Conservation (phyloP, 2,113 vertebrate species). For the Hippoglossus stenolepis region DNA sequence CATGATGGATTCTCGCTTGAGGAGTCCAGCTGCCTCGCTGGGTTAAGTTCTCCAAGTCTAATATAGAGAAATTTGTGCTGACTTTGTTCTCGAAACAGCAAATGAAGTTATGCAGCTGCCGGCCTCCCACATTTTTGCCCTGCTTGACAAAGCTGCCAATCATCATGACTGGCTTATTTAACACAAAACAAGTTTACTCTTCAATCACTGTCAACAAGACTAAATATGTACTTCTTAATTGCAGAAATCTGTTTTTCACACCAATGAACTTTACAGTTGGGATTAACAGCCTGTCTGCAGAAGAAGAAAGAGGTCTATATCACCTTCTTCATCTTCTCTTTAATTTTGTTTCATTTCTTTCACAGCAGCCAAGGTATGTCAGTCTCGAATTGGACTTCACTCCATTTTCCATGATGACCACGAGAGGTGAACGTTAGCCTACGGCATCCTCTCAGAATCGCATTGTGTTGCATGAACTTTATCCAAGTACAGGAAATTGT, state of each 20-base stretch:
- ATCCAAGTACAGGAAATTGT: slow-evolving; percentile 73
- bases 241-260: slow-evolving; percentile 20
- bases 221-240: slow-evolving; percentile 37
- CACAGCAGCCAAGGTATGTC: neutral
- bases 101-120: slow-evolving; percentile 36
- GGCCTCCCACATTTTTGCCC: slow-evolving; percentile 49
- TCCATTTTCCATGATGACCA: slow-evolving; percentile 48
- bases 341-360: neutral
- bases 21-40: neutral
- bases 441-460: slow-evolving; percentile 64
- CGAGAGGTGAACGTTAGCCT: slow-evolving; percentile 66
- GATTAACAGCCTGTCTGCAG: slow-evolving; percentile 2
- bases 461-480: slow-evolving; percentile 78
- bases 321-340: neutral
- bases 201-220: slow-evolving; percentile 34
- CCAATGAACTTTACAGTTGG: neutral
- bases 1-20: neutral
- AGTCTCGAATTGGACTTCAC: slow-evolving; percentile 16
- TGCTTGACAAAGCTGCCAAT: slow-evolving; percentile 50
- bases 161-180: slow-evolving; percentile 13
- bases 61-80: slow-evolving; percentile 26
- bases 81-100: slow-evolving; percentile 43
- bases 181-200: slow-evolving; percentile 14
- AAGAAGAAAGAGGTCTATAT: neutral
- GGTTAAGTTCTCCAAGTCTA: slow-evolving; percentile 1